Conservation (phyloP, 2,113 vertebrate species). For the Camelus dromedarius region DNA sequence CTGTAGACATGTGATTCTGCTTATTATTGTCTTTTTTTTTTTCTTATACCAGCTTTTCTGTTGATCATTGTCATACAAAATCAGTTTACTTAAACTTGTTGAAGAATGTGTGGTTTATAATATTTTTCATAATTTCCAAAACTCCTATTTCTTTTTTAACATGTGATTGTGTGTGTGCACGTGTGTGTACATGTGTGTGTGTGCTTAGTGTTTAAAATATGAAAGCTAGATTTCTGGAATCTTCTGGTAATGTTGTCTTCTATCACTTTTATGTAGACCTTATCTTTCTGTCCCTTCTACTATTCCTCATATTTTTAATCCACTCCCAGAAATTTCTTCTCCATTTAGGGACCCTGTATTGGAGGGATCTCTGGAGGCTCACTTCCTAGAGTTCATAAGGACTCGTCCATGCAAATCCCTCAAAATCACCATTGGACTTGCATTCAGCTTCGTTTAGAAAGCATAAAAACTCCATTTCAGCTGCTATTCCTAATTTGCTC, state of each 20-base stretch:
- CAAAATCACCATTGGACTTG: background rate
- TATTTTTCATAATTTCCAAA: background rate
- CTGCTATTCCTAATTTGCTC: background rate
- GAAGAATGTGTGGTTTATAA: background rate
- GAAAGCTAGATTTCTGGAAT: background rate
- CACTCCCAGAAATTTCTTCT: background rate
- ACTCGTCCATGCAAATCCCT: background rate
- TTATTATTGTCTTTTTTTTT: background rate
- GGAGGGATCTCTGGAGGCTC: background rate
- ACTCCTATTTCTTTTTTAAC: background rate
- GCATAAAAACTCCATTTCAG: background rate
- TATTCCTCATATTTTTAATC: background rate
- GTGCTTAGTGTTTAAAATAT: background rate
- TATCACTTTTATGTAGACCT: background rate
- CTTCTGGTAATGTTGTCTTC: background rate
- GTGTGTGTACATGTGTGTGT: background rate
- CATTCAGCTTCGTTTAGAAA: background rate
- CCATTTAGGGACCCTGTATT: background rate
- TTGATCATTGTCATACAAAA: background rate
- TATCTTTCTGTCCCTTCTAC: background rate
- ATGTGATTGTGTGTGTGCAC: background rate
- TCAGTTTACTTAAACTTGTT: background rate
- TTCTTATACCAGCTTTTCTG: background rate
- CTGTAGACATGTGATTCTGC: background rate
- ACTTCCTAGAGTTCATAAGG: background rate